Percentiles rank a stretch among this genome's conserved stretches.
Evolutionary conservation across 2,888 invertebrate genomes (phyloP).

Genomic region (Ormyrus labotus): DNA sequence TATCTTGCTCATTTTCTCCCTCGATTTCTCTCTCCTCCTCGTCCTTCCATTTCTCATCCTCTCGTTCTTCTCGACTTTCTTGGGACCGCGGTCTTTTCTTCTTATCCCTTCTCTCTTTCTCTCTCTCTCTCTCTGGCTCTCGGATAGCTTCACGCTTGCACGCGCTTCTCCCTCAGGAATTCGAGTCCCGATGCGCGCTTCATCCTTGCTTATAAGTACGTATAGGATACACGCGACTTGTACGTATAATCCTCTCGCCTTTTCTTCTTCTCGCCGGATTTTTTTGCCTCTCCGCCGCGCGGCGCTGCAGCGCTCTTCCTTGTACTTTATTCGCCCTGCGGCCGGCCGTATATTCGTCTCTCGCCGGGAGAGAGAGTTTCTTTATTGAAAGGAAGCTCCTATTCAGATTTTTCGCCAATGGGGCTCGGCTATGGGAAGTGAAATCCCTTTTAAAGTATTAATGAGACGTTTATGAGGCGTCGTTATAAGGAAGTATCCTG

Average conservation of each 20-base stretch:
- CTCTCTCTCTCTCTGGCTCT: neutral
- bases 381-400: constrained; percentile 8
- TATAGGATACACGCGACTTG: neutral
- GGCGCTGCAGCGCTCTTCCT: neutral
- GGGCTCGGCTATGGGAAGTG: neutral
- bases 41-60: constrained; percentile 27
- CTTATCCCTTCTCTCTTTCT: neutral
- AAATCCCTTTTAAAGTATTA: constrained; percentile 3
- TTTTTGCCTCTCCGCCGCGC: neutral
- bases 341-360: no score
- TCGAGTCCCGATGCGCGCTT: constrained; percentile 29
- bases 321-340: neutral
- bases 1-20: constrained; percentile 40
- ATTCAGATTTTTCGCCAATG: constrained; percentile 13
- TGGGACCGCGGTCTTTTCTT: neutral
- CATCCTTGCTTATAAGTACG: neutral
- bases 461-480: constrained; percentile 23
- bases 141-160: constrained; percentile 3
- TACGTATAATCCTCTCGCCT: neutral
- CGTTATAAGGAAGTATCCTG: neutral
- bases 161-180: constrained; percentile 40
- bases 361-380: neutral
- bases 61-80: neutral
- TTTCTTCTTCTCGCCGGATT: constrained; percentile 9
- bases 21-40: constrained; percentile 36